Evolutionary conservation across 2,113 vertebrate genomes (phyloP).

Genomic region (Hippoglossus stenolepis): DNA sequence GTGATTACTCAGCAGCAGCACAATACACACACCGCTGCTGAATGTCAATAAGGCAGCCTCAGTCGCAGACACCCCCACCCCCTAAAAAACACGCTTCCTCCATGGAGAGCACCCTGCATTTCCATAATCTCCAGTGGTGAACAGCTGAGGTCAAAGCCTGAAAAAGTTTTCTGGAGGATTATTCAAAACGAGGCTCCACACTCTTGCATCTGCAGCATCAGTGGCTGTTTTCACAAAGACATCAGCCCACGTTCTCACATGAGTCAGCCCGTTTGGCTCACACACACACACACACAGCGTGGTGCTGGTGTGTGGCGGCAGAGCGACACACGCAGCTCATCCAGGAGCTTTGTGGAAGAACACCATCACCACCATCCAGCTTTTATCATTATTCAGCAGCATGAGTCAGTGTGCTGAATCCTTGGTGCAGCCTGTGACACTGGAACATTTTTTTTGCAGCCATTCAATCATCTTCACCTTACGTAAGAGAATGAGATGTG

Average conservation of each 20-base stretch:
- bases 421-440: slow-evolving; percentile 7
- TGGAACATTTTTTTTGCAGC: slow-evolving; percentile 33
- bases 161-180: slow-evolving; percentile 20
- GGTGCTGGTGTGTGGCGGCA: slow-evolving; percentile 55
- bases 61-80: neutral
- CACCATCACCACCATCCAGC: slow-evolving; percentile 30
- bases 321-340: slow-evolving; percentile 37
- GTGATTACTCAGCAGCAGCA: slow-evolving; percentile 63
- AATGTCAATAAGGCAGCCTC: slow-evolving; percentile 36
- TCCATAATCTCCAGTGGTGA: slow-evolving; percentile 14
- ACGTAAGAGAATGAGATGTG: no score
- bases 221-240: slow-evolving; percentile 30
- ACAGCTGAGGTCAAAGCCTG: slow-evolving; percentile 3
- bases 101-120: slow-evolving; percentile 8
- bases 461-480: slow-evolving; percentile 1
- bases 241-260: slow-evolving; percentile 54
- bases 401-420: slow-evolving; percentile 40
- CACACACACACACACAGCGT: slow-evolving; percentile 21
- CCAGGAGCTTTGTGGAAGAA: slow-evolving; percentile 40
- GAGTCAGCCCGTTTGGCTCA: slow-evolving; percentile 50
- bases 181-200: neutral
- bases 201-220: slow-evolving; percentile 52
- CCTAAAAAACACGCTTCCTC: neutral
- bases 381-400: slow-evolving; percentile 37
- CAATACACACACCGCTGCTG: slow-evolving; percentile 20